A percentile compares a stretch with the other conserved stretches of the same genome.
Evolutionary conservation across 2,888 invertebrate genomes (phyloP).

Genomic region (Emmelina monodactyla): DNA sequence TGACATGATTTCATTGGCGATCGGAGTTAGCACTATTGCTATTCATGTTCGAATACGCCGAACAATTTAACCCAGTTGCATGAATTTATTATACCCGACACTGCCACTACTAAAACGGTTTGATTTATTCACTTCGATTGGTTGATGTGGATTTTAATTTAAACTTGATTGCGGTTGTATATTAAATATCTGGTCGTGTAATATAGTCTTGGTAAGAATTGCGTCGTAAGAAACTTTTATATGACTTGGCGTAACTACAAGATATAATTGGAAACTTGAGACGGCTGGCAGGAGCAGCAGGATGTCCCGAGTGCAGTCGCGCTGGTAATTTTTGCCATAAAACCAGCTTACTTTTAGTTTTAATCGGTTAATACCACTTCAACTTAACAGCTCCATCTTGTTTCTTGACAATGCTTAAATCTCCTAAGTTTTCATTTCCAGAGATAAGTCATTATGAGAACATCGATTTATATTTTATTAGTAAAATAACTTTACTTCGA

Average conservation of each 20-base stretch:
- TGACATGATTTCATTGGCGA: constrained; percentile 44
- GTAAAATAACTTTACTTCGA: too few species aligned
- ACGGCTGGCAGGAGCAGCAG: constrained; percentile 28
- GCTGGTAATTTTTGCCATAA: constrained; percentile 38
- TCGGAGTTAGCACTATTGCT: constrained; percentile 30
- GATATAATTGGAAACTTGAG: constrained; percentile 60
- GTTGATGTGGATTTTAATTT: too few species aligned
- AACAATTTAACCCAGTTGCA: background rate
- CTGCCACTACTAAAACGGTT: background rate
- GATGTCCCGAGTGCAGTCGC: constrained; percentile 29
- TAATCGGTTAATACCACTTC: too few species aligned
- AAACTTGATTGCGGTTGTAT: background rate
- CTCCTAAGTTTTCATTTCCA: too few species aligned
- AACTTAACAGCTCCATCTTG: too few species aligned
- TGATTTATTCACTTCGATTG: too few species aligned
- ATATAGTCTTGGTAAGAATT: constrained; percentile 25
- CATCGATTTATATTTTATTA: too few species aligned
- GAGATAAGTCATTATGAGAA: too few species aligned
- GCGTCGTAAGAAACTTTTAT: constrained; percentile 53
- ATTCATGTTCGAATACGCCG: constrained; percentile 18
- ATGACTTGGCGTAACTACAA: constrained; percentile 52
- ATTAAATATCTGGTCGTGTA: background rate
- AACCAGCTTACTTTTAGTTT: too few species aligned
- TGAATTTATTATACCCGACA: background rate
- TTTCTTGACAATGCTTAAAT: too few species aligned